Evolutionary conservation across 1,140 invertebrate genomes (phyloP), one percentile per base, ranked within the genome.

Genomic region (Hylaeus volcanicus): DNA sequence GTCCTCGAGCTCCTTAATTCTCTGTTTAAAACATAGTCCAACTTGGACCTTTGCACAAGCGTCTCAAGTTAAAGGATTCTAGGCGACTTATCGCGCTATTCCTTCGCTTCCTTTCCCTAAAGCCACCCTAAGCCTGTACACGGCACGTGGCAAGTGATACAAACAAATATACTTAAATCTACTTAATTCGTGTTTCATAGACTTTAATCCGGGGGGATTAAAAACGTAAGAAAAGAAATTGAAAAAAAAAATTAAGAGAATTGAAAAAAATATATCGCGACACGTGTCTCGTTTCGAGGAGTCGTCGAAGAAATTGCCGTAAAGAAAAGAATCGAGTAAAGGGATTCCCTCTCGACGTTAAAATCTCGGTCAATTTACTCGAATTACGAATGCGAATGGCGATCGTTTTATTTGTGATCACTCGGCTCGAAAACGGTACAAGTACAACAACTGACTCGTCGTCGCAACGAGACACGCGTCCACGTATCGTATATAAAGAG

Each of bases 71-170:
- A 26, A 26, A 51, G 39, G 26, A 68, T 55, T 41, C 12, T 37
- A 5, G 51, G 45, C 60, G 60, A 58, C 41, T 69, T 11, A 39
- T 69, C 43, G 53, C 56, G 55, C 71, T 72, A 11, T 73, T 65
- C 51, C 66, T 82, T 87, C 70, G 1, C 73, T 63, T 55, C 55
- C 53, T 80, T 86, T 83, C 89, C 61, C 86, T 88, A 84, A 85
- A 86, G 90, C 91, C 90, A 92, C 92, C 91, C 89, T 92, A 90
- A 90, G 90, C 90, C 90, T 85, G 74, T 76, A 55, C 69, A 60
- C 69, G 87, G 89, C 90, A 92, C 83, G 91, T 92, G 92, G 91
- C 92, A 92, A 90, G 91, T 93, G 92, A 93, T 92, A 92, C 88
- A 79, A 90, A 88, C 58, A 48, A 65, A 74, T 65, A 89, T 72